phyloP scores from a whole-genome alignment of 1,140 invertebrate genomes.

The Listronotus bonariensis region DNA sequence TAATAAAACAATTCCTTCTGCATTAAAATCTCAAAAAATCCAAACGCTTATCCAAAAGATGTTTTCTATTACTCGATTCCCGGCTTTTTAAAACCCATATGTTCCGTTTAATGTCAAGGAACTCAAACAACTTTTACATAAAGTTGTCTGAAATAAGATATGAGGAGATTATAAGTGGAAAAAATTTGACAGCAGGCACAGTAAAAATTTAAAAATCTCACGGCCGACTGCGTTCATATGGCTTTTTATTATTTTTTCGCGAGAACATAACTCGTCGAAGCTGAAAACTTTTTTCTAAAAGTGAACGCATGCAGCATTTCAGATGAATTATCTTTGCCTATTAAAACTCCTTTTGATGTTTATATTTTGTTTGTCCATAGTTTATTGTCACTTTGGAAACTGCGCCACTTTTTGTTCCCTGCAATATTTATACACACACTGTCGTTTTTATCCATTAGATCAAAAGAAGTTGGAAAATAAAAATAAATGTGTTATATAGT shows the following conservation, averaged over 20 bases:
- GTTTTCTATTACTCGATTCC: too few species aligned
- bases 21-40: too few species aligned
- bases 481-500: constrained; percentile 4
- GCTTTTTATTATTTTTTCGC: constrained; percentile 25
- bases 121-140: constrained; percentile 18
- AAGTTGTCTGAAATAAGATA: constrained; percentile 24
- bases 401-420: constrained; percentile 13
- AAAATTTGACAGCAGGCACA: constrained; percentile 16
- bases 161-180: constrained; percentile 13
- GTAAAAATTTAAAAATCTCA: constrained; percentile 23
- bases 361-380: constrained; percentile 15
- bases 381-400: constrained; percentile 14
- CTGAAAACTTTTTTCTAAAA: constrained; percentile 18
- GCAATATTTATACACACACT: constrained; percentile 5
- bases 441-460: constrained; percentile 13
- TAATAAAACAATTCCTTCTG: too few species aligned
- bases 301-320: constrained; percentile 17
- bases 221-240: background rate
- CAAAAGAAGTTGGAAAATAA: constrained; percentile 7
- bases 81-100: constrained; percentile 6
- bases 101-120: constrained; percentile 2
- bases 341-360: constrained; percentile 25
- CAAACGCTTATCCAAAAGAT: too few species aligned
- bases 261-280: constrained; percentile 10
- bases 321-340: constrained; percentile 23